phyloP scores from a whole-genome alignment of 1,140 invertebrate species.

The Forficula auricularia region DNA sequence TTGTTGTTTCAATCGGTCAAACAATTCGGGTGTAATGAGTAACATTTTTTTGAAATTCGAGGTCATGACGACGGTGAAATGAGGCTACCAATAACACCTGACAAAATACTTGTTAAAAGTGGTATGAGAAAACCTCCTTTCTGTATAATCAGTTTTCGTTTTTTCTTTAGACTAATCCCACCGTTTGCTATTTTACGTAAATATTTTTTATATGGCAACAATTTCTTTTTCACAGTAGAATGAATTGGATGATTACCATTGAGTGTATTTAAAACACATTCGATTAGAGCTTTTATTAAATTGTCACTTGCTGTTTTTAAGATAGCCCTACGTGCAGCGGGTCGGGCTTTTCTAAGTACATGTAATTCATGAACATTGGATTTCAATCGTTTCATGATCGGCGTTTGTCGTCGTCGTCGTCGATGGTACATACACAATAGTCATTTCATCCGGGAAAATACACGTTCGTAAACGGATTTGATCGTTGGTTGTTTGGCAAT shows the following conservation, averaged over 20 bases:
- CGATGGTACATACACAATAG: background rate
- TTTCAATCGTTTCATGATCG: too few species aligned
- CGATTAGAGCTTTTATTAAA: background rate
- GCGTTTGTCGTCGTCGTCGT: background rate
- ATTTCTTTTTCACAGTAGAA: background rate
- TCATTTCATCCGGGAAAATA: too few species aligned
- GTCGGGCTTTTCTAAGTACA: too few species aligned
- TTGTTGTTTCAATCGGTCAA: conserved; percentile 2
- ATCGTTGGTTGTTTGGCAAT: conserved; percentile 5
- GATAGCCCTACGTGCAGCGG: background rate
- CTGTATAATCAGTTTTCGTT: conserved; percentile 5
- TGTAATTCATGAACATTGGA: too few species aligned
- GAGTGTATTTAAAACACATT: conserved; percentile 5
- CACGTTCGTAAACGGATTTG: conserved; percentile 5
- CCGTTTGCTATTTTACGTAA: background rate
- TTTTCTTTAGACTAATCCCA: conserved; percentile 4
- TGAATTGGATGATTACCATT: conserved; percentile 4
- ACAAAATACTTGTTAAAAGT: conserved; percentile 1
- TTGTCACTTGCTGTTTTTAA: conserved; percentile 1
- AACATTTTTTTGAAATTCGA: conserved; percentile 11
- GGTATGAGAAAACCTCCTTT: conserved; percentile 1
- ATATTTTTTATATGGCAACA: conserved; percentile 1
- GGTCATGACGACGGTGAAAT: too few species aligned
- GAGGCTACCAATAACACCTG: background rate
- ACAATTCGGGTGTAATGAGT: conserved; percentile 3